These are phyloP conservation scores for Acrobasis suavella DNA, from an alignment of 2,888 invertebrate species.

Conservation along the genomic window DNA sequence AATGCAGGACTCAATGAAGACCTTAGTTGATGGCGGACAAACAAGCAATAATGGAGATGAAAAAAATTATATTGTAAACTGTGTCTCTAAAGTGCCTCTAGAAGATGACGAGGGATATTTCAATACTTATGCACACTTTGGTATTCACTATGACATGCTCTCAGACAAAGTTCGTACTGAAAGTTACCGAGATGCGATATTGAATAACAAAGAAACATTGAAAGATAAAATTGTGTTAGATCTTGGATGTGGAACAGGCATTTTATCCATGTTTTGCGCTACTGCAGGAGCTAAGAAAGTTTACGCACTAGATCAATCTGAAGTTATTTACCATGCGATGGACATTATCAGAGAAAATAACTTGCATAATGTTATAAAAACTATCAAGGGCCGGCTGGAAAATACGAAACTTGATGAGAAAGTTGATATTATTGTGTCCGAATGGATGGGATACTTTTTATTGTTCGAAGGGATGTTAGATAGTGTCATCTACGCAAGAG, in stretches of 20 bases:
- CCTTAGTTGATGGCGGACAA: constrained; percentile 70
- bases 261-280: constrained; percentile 98
- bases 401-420: constrained; percentile 89
- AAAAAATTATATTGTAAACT: constrained; percentile 49
- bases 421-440: constrained; percentile 96
- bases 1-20: constrained; percentile 84
- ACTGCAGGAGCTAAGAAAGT: constrained; percentile 95
- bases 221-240: constrained; percentile 93
- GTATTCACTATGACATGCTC: constrained; percentile 97
- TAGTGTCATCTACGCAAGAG: constrained; percentile 94
- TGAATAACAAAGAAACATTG: constrained; percentile 87
- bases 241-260: constrained; percentile 98
- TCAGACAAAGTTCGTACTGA: constrained; percentile 93
- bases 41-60: constrained; percentile 40
- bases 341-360: constrained; percentile 95
- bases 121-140: constrained; percentile 93
- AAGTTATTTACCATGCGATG: constrained; percentile 97
- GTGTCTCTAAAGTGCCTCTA: constrained; percentile 75
- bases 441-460: constrained; percentile 99
- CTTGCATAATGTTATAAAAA: constrained; percentile 86
- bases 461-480: constrained; percentile 98
- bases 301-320: constrained; percentile 97
- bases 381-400: constrained; percentile 94
- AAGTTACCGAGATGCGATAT: constrained; percentile 92
- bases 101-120: constrained; percentile 90